Evolutionary conservation across 2,113 vertebrate genomes (phyloP), one percentile per base, ranked within the genome.

Genomic region (Canis aureus): DNA sequence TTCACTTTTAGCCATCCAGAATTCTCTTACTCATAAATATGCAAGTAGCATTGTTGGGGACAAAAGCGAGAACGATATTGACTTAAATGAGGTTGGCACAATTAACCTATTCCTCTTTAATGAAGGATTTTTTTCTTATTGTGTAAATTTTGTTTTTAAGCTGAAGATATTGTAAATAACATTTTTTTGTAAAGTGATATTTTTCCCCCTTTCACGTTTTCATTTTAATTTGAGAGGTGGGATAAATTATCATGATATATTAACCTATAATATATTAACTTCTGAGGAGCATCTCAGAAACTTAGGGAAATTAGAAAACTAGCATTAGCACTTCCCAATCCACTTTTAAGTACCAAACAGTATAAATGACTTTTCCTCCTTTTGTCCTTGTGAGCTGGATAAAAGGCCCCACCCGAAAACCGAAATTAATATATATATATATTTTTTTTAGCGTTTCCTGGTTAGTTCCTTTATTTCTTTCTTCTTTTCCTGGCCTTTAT

Each of bases 11-110:
- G 95, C 97, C 59, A 91, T 84, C 22, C 73, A 90, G 83, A 92
- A 92, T 85, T 92, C 11, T 96, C 93, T 96, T 94, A 94, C 84
- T 97, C 80, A 88, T 80, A 95, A 97, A 93, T 97, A 86, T 76
- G 86, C 90, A 79, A 85, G 11, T 90, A 74, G 29, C 53, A 97
- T 97, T 97, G 53, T 73, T 97, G 9, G 60, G 38, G 83, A 27
- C 95, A 98, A 97, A 97, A 94, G 82, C 35, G 84, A 97, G 67
- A 97, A 27, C 94, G 60, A 86, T 87, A 88, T 9, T 73, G 93
- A 88, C 85, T 73, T 82, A 8, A 64, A 93, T 82, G 80, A 96
- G 55, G 16, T 87, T 43, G 92, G 43, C 32, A 87, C 80, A 95
- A 97, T 95, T 94, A 71, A 71, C 38, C 80, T 89, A 38, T 92